Conservation (phyloP, 2,113 vertebrate genomes). For the Syngnathus typhle region DNA sequence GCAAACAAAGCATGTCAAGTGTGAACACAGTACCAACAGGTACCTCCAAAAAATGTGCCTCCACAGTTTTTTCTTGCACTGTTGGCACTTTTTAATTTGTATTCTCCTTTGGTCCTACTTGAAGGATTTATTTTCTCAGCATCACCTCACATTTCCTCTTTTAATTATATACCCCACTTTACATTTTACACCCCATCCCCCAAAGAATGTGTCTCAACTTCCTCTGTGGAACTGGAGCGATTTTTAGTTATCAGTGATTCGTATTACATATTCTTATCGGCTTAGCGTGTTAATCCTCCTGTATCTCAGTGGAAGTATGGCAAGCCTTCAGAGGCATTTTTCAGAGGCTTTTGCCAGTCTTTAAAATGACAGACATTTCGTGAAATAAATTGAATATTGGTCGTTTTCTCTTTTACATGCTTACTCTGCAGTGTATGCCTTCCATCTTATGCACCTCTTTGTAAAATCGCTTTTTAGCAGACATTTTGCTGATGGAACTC, state of each 20-base stretch:
- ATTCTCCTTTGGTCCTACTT: conserved; percentile 20
- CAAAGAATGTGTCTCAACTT: background rate
- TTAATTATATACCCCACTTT: background rate
- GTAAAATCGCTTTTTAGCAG: conserved; percentile 17
- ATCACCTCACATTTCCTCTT: background rate
- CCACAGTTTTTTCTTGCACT: background rate
- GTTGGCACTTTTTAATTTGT: conserved; percentile 15
- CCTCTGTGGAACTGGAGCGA: conserved; percentile 1
- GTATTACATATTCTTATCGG: conserved; percentile 18
- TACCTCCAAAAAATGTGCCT: background rate
- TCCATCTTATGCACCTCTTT: conserved; percentile 40
- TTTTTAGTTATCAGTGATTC: conserved; percentile 21
- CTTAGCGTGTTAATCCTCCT: conserved; percentile 10
- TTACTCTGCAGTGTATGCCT: conserved; percentile 24
- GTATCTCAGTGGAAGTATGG: conserved; percentile 10
- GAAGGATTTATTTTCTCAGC: conserved; percentile 16
- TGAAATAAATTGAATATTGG: conserved; percentile 34
- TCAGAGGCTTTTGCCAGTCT: conserved; percentile 26
- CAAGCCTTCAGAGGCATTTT: conserved; percentile 21
- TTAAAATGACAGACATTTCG: conserved; percentile 34
- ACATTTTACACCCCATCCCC: background rate
- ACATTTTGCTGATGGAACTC: conserved; percentile 6
- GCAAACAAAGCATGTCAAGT: background rate
- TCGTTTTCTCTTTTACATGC: conserved; percentile 24
- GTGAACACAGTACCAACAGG: background rate